These are phyloP conservation scores for Desoria tigrina DNA, from an alignment of 2,888 invertebrate species.

Conservation along the genomic window DNA sequence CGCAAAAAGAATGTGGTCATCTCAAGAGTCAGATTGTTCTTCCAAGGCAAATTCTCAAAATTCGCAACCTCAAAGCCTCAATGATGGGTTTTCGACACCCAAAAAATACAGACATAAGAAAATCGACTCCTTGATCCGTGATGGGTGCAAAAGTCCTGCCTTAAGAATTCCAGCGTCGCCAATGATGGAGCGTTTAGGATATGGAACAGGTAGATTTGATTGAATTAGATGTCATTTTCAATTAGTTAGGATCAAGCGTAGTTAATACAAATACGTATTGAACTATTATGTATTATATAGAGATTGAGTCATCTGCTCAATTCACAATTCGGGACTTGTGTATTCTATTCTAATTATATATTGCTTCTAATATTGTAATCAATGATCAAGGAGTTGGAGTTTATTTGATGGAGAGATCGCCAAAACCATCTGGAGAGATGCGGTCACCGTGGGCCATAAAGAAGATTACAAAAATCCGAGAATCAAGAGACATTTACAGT, in stretches of 20 bases:
- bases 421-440: slow-evolving; percentile 64
- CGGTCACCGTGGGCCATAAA: slow-evolving; percentile 88
- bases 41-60: too few relatives aligned
- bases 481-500: slow-evolving; percentile 26
- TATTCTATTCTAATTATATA: too few relatives aligned
- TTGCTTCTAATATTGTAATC: too few relatives aligned
- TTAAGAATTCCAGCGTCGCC: slow-evolving; percentile 48
- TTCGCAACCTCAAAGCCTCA: too few relatives aligned
- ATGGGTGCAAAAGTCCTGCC: slow-evolving; percentile 25
- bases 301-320: too few relatives aligned
- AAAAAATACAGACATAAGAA: slow-evolving; percentile 11
- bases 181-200: slow-evolving; percentile 44
- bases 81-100: slow-evolving; percentile 7
- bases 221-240: background rate
- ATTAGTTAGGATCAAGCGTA: too few relatives aligned
- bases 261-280: too few relatives aligned
- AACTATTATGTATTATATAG: too few relatives aligned
- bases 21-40: too few relatives aligned
- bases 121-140: slow-evolving; percentile 11
- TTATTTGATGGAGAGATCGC: slow-evolving; percentile 73
- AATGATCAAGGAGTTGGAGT: slow-evolving; percentile 76
- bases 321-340: too few relatives aligned
- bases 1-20: too few relatives aligned
- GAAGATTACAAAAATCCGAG: slow-evolving; percentile 60
- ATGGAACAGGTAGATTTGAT: slow-evolving; percentile 43